These are phyloP conservation scores for Rhinogobio ventralis DNA, from an alignment of 2,797 vertebrate genomes.

Conservation along the genomic window DNA sequence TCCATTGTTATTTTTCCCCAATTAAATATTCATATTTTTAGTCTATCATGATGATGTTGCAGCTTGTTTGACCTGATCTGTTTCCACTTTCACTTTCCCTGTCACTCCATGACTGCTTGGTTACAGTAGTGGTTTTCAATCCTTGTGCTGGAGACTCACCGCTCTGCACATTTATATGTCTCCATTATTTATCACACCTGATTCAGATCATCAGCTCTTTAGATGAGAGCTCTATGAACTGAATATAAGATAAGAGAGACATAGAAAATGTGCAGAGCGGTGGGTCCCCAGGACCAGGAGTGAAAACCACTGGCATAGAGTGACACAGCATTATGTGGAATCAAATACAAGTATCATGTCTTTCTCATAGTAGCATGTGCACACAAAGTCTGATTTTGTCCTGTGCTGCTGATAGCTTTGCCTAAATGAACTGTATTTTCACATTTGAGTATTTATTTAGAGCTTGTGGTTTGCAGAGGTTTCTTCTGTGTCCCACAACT, in stretches of 20 bases:
- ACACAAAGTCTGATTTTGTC: not conserved
- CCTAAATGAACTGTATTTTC: not conserved
- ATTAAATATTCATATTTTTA: not conserved
- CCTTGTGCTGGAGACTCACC: not conserved
- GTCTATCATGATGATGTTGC: not conserved
- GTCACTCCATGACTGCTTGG: not conserved
- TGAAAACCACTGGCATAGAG: not conserved
- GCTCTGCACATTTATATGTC: not conserved
- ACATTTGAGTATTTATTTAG: not conserved
- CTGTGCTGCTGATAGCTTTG: slow-evolving; percentile 6
- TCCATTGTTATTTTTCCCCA: not conserved
- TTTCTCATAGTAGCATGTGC: not conserved
- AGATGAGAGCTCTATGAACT: not conserved
- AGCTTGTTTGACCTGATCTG: not conserved
- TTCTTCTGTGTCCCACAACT: not conserved
- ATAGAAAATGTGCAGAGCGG: not conserved
- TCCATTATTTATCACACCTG: not conserved
- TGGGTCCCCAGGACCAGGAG: not conserved
- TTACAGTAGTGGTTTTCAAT: not conserved
- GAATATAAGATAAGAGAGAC: not conserved
- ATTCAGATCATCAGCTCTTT: not conserved
- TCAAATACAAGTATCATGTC: not conserved
- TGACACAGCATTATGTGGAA: not conserved
- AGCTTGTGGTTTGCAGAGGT: not conserved
- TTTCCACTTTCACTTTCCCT: not conserved